Conservation (phyloP, 1,140 invertebrate genomes). For the Drosophila kohkoa region DNA sequence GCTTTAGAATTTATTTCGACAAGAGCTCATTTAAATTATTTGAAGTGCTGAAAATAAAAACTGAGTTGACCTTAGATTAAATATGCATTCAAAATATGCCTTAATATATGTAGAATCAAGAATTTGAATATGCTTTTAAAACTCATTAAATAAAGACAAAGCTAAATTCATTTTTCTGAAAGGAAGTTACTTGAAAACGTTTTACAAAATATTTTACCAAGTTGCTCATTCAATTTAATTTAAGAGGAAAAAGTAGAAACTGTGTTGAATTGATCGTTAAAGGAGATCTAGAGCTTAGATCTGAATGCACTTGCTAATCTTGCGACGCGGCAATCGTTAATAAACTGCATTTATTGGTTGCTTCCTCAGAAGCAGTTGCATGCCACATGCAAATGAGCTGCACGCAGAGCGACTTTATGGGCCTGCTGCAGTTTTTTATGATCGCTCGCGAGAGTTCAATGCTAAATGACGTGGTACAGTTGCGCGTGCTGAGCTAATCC, state of each 20-base stretch:
- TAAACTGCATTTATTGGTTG: conserved; percentile 13
- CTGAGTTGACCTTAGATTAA: background rate
- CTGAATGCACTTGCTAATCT: background rate
- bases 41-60: background rate
- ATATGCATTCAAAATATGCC: too few relatives aligned
- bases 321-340: background rate
- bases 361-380: background rate
- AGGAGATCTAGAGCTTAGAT: background rate
- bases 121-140: too few relatives aligned
- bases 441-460: conserved; percentile 18
- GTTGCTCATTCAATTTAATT: background rate
- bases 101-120: too few relatives aligned
- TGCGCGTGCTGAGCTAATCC: conserved; percentile 66
- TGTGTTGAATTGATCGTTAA: background rate
- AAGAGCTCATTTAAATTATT: background rate
- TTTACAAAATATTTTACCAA: too few relatives aligned
- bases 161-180: too few relatives aligned
- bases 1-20: too few relatives aligned
- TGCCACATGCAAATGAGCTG: conserved; percentile 72
- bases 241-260: background rate
- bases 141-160: too few relatives aligned
- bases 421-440: conserved; percentile 57
- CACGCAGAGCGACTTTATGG: conserved; percentile 54
- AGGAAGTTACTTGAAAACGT: too few relatives aligned
- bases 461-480: conserved; percentile 55